phyloP scores from a whole-genome alignment of 1,140 invertebrate species.

The Halesus radiatus region DNA sequence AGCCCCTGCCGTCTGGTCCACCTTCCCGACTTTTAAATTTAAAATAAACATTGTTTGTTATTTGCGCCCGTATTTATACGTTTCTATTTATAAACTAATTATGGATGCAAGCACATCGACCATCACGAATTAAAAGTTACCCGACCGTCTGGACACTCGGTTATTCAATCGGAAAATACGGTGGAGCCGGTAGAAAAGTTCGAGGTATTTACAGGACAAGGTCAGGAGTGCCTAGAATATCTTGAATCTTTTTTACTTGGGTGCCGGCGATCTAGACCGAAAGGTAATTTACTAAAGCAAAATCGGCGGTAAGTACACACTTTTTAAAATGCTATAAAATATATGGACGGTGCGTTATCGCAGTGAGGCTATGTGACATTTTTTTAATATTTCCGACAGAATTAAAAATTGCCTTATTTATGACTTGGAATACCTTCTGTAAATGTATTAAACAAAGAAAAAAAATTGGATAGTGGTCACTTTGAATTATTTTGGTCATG shows the following conservation, averaged over 20 bases:
- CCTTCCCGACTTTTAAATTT: constrained; percentile 9
- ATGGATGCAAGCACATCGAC: constrained; percentile 7
- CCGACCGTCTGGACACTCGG: too few relatives aligned
- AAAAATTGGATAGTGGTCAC: too few relatives aligned
- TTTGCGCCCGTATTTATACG: constrained; percentile 8
- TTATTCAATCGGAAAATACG: background rate
- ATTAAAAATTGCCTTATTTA: too few relatives aligned
- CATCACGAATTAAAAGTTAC: background rate
- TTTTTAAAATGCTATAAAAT: too few relatives aligned
- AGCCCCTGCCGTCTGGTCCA: background rate
- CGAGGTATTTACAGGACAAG: background rate
- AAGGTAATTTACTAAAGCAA: too few relatives aligned
- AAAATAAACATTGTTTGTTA: constrained; percentile 22
- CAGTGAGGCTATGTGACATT: too few relatives aligned
- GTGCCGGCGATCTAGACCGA: background rate
- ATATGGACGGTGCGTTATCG: too few relatives aligned
- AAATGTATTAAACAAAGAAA: too few relatives aligned
- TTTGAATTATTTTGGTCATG: too few relatives aligned
- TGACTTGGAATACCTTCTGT: too few relatives aligned
- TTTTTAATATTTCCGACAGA: too few relatives aligned
- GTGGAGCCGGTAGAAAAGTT: background rate
- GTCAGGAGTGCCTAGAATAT: background rate
- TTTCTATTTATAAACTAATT: constrained; percentile 27
- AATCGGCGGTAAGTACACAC: too few relatives aligned
- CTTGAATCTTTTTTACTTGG: background rate